Conservation (phyloP, 2,888 invertebrate genomes). For the Catocala fraxini region DNA sequence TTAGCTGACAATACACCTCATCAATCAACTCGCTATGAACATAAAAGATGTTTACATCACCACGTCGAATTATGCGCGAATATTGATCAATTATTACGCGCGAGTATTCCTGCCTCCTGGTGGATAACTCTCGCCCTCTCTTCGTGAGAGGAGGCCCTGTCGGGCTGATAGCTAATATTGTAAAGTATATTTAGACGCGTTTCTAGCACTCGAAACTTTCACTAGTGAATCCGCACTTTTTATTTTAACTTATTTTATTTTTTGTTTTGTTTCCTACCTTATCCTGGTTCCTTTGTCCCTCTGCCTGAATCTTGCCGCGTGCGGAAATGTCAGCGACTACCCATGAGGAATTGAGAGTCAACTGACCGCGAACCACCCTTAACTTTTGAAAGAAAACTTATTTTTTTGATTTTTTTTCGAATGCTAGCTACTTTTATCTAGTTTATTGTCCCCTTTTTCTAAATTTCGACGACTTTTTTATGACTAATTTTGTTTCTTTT, state of each 20-base stretch:
- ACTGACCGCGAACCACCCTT: slow-evolving; percentile 18
- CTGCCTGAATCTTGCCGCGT: slow-evolving; percentile 51
- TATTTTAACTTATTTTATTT: slow-evolving; percentile 54
- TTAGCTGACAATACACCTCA: slow-evolving; percentile 80
- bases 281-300: slow-evolving; percentile 48
- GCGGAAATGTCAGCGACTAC: slow-evolving; percentile 49
- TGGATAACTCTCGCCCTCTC: slow-evolving; percentile 1
- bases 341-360: slow-evolving; percentile 21
- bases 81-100: slow-evolving; percentile 43
- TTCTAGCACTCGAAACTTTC: slow-evolving; percentile 46
- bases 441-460: slow-evolving; percentile 7
- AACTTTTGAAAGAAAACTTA: slow-evolving; percentile 16
- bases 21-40: slow-evolving; percentile 78
- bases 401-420: slow-evolving; percentile 18
- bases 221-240: slow-evolving; percentile 63
- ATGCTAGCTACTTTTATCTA: slow-evolving; percentile 13
- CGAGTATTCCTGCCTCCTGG: not conserved
- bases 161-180: not conserved
- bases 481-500: slow-evolving; percentile 3
- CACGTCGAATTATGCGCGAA: slow-evolving; percentile 34
- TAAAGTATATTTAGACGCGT: not conserved
- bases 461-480: slow-evolving; percentile 11
- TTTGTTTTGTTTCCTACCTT: slow-evolving; percentile 51
- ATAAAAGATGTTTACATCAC: slow-evolving; percentile 72
- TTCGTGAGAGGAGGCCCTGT: not conserved